Conservation (phyloP, 2,797 vertebrate genomes). For the Cetoscarus ocellatus region DNA sequence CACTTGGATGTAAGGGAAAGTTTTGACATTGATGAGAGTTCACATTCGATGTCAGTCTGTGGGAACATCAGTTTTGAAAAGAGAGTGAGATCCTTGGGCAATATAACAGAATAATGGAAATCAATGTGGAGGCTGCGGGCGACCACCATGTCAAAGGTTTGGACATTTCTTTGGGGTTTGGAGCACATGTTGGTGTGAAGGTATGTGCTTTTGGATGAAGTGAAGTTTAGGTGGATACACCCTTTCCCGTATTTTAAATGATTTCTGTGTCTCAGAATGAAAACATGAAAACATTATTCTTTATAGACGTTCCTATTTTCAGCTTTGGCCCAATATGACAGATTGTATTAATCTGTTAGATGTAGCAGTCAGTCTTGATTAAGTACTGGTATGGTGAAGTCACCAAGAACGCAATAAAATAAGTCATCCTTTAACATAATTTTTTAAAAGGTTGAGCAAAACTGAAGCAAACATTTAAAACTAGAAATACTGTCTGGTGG, state of each 20-base stretch:
- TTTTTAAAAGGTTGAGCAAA: background rate
- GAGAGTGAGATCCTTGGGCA: slow-evolving; percentile 32
- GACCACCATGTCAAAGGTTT: slow-evolving; percentile 39
- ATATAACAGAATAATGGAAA: slow-evolving; percentile 59
- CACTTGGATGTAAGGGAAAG: slow-evolving; percentile 47
- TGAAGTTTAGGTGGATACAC: slow-evolving; percentile 19
- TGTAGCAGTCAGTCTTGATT: background rate
- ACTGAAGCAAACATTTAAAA: background rate
- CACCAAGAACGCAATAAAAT: background rate
- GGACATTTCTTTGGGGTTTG: slow-evolving; percentile 42
- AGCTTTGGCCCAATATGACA: slow-evolving; percentile 1
- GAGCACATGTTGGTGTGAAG: background rate
- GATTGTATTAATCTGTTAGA: slow-evolving; percentile 5
- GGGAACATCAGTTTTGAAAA: slow-evolving; percentile 24
- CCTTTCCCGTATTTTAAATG: background rate
- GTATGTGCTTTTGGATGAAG: slow-evolving; percentile 16
- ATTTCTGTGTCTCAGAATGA: slow-evolving; percentile 16
- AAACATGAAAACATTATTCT: slow-evolving; percentile 20
- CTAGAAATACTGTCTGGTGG: too few relatives aligned
- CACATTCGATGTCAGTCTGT: slow-evolving; percentile 41
- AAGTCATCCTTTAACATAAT: too few relatives aligned
- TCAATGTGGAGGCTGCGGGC: slow-evolving; percentile 57
- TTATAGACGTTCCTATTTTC: background rate
- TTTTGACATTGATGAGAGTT: slow-evolving; percentile 44
- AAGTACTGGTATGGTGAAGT: background rate